These are phyloP conservation scores for Calypte anna DNA, from an alignment of 2,113 vertebrate genomes.

Conservation along the genomic window DNA sequence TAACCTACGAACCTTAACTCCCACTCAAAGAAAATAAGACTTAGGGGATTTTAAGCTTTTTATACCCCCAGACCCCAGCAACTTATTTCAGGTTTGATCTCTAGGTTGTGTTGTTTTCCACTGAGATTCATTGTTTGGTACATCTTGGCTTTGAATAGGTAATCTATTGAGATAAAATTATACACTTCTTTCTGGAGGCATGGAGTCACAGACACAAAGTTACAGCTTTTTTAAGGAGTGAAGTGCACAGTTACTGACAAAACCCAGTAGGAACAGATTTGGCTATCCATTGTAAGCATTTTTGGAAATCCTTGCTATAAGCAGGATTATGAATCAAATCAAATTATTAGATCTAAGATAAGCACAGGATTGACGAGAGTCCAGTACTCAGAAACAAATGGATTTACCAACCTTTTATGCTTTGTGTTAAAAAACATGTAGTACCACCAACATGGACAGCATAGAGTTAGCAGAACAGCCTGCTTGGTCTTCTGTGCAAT, in stretches of 20 bases:
- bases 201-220: neutral
- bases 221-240: neutral
- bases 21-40: neutral
- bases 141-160: neutral
- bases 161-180: neutral
- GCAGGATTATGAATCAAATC: neutral
- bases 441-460: neutral
- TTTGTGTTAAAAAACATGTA: neutral
- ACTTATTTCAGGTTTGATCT: neutral
- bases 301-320: neutral
- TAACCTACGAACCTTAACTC: neutral
- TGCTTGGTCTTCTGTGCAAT: neutral
- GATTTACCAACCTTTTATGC: neutral
- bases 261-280: neutral
- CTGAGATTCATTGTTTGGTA: neutral
- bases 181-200: neutral
- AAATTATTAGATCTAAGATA: conserved; percentile 1
- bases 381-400: neutral
- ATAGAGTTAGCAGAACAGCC: neutral
- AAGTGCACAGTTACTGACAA: neutral
- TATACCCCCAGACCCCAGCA: neutral
- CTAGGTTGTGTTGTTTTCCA: neutral
- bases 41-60: neutral
- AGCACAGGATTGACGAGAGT: neutral
- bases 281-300: neutral